Base-by-base conservation (phyloP, 1,140 invertebrate genomes). In the Phthorimaea operculella region DNA sequence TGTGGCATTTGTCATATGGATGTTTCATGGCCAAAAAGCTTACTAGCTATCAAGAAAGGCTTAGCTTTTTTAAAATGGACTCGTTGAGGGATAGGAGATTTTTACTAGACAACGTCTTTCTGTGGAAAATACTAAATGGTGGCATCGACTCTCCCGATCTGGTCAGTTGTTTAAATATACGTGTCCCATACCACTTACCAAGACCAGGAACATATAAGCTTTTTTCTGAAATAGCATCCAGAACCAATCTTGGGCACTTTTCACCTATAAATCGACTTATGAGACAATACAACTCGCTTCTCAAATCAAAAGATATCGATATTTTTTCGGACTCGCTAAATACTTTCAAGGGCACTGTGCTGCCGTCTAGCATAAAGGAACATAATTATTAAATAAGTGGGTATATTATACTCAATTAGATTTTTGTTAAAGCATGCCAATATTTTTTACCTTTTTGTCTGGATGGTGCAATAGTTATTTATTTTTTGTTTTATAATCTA, bases 1-100 rank as follows among this genome's bases (percentile, higher is more conserved):
- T 60, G 8, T 60, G 52, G 45, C 59, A 60, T 39, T 15, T 60
- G 4, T 10, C 44, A 11, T 60, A 39, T 33, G 12, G 14, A 14
- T 52, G 44, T 34, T 33, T 33, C 12, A 7, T 57, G 8, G 54
- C 45, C 11, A 56, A 51, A 12, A 48, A 48, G 15, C 33, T 55
- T 15, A 10, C 7, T 15, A 49, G 33, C 3, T 60, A 56, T 18
- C n/a, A 44, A 1, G 51, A 42, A 1, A 45, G 58, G 7, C 18
- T 60, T 1, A 44, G 21, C n/a, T 34, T 55, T 33, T 55, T 51
- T 17, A 34, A 52, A 17, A 55, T 59, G 15, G 7, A 11, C 8
- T 36, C 58, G 11, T 15, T 59, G 16, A 21, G 28, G 11, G 16
- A 42, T 18, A 33, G 53, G 1, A 59, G 39, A 33, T 10, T 33